phyloP scores from a whole-genome alignment of 2,888 invertebrate species.

The Mythimna albipuncta region DNA sequence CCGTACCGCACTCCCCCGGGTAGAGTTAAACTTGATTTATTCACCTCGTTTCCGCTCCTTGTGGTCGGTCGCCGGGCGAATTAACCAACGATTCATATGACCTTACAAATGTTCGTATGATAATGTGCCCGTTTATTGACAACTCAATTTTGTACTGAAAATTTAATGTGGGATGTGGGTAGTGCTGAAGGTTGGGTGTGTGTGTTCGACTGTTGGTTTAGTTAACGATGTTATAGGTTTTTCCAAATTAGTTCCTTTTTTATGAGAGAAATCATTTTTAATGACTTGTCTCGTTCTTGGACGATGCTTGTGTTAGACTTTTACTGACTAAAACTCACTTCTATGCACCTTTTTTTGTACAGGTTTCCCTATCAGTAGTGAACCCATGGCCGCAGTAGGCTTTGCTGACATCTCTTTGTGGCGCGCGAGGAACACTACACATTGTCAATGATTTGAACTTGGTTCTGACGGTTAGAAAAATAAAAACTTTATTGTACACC shows the following conservation, averaged over 20 bases:
- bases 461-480: no score
- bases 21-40: constrained; percentile 86
- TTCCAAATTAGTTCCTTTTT: not conserved
- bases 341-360: no score
- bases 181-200: not conserved
- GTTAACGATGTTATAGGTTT: not conserved
- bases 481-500: no score
- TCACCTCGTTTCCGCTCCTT: constrained; percentile 81
- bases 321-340: no score
- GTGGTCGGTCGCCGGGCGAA: constrained; percentile 64
- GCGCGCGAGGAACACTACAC: no score
- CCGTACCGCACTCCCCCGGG: constrained; percentile 77
- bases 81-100: constrained; percentile 65
- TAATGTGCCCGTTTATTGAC: constrained; percentile 52
- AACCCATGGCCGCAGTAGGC: no score
- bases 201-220: not conserved
- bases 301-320: no score
- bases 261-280: no score
- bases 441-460: no score
- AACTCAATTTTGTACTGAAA: constrained; percentile 12
- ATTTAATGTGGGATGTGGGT: not conserved
- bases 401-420: no score
- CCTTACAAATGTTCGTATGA: constrained; percentile 54
- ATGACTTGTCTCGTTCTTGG: not conserved
- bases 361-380: no score